A percentile compares a stretch with the other conserved stretches of the same genome.
Evolutionary conservation across 2,113 vertebrate genomes (phyloP).

Genomic region (Pteronura brasiliensis): DNA sequence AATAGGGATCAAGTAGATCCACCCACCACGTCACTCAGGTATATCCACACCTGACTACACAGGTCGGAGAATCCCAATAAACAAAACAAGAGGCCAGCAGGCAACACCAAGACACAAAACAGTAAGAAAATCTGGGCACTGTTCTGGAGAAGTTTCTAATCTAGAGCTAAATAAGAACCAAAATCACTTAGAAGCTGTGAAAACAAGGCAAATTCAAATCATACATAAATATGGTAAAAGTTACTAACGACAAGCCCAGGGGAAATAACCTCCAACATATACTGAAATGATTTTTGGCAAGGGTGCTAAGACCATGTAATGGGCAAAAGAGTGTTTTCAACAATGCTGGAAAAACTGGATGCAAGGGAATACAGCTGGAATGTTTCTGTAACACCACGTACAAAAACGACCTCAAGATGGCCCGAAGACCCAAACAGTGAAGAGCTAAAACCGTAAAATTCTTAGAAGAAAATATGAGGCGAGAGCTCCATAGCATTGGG

Average conservation of each 20-base stretch:
- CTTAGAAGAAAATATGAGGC: background rate
- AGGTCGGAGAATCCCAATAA: background rate
- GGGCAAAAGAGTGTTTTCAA: background rate
- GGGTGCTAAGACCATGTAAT: background rate
- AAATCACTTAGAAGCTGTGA: fast-evolving
- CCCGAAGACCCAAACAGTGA: background rate
- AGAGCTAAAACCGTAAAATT: background rate
- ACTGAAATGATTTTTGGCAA: background rate
- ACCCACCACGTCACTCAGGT: background rate
- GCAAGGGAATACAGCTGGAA: no score
- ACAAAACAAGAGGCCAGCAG: background rate
- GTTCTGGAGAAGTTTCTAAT: background rate
- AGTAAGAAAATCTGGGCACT: background rate
- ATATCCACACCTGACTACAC: fast-evolving
- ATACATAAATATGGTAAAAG: background rate
- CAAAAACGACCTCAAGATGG: background rate
- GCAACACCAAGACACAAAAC: background rate
- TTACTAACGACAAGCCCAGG: background rate
- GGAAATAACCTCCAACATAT: background rate
- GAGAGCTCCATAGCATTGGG: background rate
- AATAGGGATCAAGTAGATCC: background rate
- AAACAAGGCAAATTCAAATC: background rate
- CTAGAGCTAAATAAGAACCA: background rate
- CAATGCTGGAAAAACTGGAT: background rate
- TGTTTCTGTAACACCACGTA: background rate